Evolutionary conservation across 2,797 vertebrate genomes (phyloP).

Genomic region (Peromyscus aztecus): DNA sequence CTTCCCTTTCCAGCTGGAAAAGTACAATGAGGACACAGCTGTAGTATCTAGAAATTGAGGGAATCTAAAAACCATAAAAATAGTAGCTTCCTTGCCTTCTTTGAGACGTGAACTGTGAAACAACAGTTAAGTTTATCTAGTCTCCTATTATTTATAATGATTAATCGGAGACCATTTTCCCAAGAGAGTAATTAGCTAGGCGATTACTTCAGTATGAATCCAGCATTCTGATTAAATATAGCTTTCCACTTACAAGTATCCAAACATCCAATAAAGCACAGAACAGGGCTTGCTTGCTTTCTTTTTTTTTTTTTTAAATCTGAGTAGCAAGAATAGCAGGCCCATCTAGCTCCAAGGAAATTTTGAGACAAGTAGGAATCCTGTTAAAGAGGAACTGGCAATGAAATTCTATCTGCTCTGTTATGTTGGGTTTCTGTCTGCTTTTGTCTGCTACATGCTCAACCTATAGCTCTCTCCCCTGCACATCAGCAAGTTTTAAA

Average conservation of each 20-base stretch:
- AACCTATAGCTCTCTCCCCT: background rate
- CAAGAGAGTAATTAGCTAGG: conserved; percentile 71
- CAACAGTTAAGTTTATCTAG: conserved; percentile 41
- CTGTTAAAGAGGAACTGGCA: background rate
- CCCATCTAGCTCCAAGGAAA: background rate
- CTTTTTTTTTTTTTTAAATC: background rate
- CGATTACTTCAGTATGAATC: conserved; percentile 63
- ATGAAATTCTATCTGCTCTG: background rate
- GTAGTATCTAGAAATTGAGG: conserved; percentile 68
- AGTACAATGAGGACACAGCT: conserved; percentile 81
- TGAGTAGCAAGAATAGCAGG: background rate
- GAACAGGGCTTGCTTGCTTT: background rate
- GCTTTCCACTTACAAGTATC: conserved; percentile 37
- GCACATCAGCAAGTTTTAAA: background rate
- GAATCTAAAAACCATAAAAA: conserved; percentile 67
- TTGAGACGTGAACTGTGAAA: conserved; percentile 52
- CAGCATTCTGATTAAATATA: conserved; percentile 59
- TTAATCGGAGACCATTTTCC: conserved; percentile 52
- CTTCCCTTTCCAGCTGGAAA: conserved; percentile 65
- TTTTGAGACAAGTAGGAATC: background rate
- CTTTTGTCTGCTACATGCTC: background rate
- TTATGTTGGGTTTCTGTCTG: background rate
- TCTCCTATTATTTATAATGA: conserved; percentile 70
- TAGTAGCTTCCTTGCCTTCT: conserved; percentile 52
- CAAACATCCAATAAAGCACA: conserved; percentile 61